These are phyloP conservation scores for Tauraco hartlaubi DNA, from an alignment of 2,797 vertebrate genomes.

Conservation along the genomic window DNA sequence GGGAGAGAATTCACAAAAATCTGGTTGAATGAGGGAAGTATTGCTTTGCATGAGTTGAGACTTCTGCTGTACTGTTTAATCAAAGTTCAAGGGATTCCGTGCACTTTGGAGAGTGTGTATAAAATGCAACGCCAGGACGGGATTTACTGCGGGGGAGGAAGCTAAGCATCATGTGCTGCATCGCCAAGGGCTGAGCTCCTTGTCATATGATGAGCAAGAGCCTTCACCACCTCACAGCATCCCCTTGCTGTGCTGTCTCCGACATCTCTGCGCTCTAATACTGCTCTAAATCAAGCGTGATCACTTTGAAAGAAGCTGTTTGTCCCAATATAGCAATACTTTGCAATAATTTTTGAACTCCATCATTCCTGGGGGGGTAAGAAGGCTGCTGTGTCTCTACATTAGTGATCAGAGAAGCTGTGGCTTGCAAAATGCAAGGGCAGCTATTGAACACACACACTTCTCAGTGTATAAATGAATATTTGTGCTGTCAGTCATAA, in stretches of 20 bases:
- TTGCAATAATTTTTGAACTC: neutral
- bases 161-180: neutral
- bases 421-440: neutral
- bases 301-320: neutral
- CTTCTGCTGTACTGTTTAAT: neutral
- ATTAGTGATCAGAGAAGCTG: neutral
- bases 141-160: neutral
- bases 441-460: fast-evolving
- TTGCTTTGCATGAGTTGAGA: neutral
- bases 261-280: neutral
- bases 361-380: neutral
- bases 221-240: neutral
- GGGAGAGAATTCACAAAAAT: neutral
- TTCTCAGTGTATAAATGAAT: neutral
- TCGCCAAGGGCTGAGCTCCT: neutral
- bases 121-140: neutral
- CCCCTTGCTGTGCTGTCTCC: neutral
- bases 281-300: neutral
- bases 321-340: neutral
- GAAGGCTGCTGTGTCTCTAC: neutral
- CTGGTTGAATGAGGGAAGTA: neutral
- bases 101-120: neutral
- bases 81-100: neutral
- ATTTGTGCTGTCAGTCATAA: neutral
- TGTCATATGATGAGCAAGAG: neutral